A percentile compares a stretch with the other conserved stretches of the same genome.
phyloP scores from a whole-genome alignment of 2,888 invertebrate species.

The Coleophora flavipennella region DNA sequence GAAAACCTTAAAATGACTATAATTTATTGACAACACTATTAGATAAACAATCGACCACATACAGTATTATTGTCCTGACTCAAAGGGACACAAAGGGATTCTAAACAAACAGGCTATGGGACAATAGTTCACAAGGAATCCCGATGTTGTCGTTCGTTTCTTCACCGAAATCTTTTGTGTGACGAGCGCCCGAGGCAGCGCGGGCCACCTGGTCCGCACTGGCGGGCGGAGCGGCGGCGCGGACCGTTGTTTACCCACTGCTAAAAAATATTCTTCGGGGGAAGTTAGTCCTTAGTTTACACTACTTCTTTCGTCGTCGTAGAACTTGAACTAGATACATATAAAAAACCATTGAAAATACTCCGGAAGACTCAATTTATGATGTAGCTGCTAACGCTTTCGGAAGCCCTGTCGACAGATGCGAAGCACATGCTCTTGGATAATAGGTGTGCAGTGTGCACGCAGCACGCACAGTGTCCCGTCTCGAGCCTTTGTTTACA shows the following conservation, averaged over 20 bases:
- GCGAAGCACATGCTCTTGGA: slow-evolving; percentile 53
- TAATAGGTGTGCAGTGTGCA: slow-evolving; percentile 54
- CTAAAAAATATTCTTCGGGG: slow-evolving; percentile 55
- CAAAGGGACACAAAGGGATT: slow-evolving; percentile 44
- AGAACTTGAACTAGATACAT: slow-evolving; percentile 37
- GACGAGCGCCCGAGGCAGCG: slow-evolving; percentile 38
- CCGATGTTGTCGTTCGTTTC: slow-evolving; percentile 45
- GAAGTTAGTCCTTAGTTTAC: slow-evolving; percentile 61
- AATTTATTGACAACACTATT: slow-evolving; percentile 47
- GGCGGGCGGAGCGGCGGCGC: slow-evolving; percentile 37
- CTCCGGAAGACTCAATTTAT: slow-evolving; percentile 67
- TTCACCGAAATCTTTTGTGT: slow-evolving; percentile 66
- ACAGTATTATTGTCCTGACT: slow-evolving; percentile 33
- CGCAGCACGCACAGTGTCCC: slow-evolving; percentile 51
- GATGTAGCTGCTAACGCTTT: slow-evolving; percentile 50
- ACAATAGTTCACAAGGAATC: slow-evolving; percentile 45
- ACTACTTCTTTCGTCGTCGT: slow-evolving; percentile 63
- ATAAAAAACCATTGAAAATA: slow-evolving; percentile 63
- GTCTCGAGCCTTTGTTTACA: slow-evolving; percentile 43
- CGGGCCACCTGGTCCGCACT: slow-evolving; percentile 53
- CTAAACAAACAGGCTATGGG: slow-evolving; percentile 49
- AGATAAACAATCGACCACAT: slow-evolving; percentile 47
- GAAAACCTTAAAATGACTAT: slow-evolving; percentile 33
- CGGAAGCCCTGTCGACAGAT: slow-evolving; percentile 67
- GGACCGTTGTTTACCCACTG: slow-evolving; percentile 52